Conservation (phyloP, 2,113 vertebrate genomes). For the Porphyrio hochstetteri region DNA sequence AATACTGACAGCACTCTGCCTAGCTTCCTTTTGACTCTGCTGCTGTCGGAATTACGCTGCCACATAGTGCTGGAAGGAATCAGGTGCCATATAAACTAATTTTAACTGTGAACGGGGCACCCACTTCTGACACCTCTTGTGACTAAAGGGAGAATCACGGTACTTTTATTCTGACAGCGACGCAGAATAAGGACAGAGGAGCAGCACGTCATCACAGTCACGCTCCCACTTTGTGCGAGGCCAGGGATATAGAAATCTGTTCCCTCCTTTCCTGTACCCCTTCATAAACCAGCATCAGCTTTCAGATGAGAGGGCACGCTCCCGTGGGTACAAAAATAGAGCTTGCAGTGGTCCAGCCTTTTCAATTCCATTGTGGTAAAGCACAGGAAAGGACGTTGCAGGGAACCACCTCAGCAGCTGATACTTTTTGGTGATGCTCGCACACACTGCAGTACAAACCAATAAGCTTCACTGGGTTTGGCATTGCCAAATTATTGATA, state of each 20-base stretch:
- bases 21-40: constrained; percentile 24
- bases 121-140: constrained; percentile 44
- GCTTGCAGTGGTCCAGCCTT: background rate
- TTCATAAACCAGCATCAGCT: background rate
- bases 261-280: background rate
- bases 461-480: background rate
- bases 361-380: constrained; percentile 31
- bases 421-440: background rate
- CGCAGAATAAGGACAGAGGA: background rate
- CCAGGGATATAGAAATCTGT: background rate
- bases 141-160: constrained; percentile 9
- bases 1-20: constrained; percentile 18
- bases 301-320: background rate
- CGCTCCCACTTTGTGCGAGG: background rate
- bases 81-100: constrained; percentile 15
- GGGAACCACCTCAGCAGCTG: constrained; percentile 25
- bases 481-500: background rate
- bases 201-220: background rate
- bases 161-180: background rate
- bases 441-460: background rate
- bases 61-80: background rate
- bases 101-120: constrained; percentile 49
- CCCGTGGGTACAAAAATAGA: background rate
- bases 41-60: constrained; percentile 29
- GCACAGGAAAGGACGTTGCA: background rate